A percentile compares a stretch with the other conserved stretches of the same genome.
These are phyloP conservation scores for Callipepla californica DNA, from an alignment of 2,113 vertebrate species.

Conservation along the genomic window DNA sequence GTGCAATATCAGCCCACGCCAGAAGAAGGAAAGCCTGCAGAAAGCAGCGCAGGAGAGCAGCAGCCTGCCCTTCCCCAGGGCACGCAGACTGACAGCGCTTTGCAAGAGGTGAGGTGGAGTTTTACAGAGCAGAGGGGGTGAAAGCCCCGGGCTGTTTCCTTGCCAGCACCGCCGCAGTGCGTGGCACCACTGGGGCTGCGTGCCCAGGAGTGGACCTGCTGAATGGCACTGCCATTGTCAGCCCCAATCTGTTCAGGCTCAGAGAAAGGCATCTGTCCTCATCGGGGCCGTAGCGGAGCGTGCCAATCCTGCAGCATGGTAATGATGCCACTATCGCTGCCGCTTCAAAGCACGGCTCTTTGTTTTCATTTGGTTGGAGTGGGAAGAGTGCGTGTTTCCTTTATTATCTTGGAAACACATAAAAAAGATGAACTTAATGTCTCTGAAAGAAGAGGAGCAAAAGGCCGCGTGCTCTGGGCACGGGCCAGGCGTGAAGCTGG, in stretches of 20 bases:
- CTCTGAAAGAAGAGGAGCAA: background rate
- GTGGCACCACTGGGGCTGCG: too few relatives aligned
- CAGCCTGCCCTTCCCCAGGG: background rate
- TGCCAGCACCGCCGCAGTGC: background rate
- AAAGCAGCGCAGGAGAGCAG: background rate
- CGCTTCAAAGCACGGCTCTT: fast-evolving
- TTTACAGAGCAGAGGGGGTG: background rate
- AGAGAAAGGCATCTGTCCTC: background rate
- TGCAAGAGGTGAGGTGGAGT: fast-evolving
- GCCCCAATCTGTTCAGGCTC: background rate
- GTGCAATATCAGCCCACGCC: background rate
- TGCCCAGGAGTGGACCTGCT: background rate
- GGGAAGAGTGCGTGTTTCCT: background rate
- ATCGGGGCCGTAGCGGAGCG: background rate
- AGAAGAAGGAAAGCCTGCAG: background rate
- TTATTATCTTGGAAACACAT: background rate
- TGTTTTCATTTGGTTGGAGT: fast-evolving
- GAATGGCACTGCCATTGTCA: background rate
- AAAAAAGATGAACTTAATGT: fast-evolving
- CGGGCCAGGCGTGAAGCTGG: background rate
- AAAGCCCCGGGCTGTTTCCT: background rate
- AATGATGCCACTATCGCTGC: fast-evolving
- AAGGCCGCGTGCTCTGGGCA: background rate
- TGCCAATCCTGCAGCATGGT: background rate
- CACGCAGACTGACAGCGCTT: background rate